Percentiles rank a stretch among this genome's conserved stretches.
phyloP scores from a whole-genome alignment of 2,888 invertebrate genomes.

The Thera obeliscata region DNA sequence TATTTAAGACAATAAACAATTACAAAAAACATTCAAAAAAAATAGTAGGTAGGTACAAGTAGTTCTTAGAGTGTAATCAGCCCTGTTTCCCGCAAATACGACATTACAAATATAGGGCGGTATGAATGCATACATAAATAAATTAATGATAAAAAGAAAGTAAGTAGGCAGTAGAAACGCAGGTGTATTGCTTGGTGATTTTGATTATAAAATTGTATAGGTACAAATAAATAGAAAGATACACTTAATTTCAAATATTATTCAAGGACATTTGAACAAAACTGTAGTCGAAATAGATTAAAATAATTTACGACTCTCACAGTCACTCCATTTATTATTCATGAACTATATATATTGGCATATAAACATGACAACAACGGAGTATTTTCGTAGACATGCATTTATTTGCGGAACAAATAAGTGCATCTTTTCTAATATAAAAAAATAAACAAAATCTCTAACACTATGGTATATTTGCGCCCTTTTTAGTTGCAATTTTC shows the following conservation, averaged over 20 bases:
- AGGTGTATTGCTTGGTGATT: no score
- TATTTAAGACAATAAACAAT: not conserved
- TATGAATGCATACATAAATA: not conserved
- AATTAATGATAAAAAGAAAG: not conserved
- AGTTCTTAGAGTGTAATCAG: no score
- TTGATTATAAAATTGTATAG: no score
- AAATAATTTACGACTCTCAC: slow-evolving; percentile 38
- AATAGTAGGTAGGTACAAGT: not conserved
- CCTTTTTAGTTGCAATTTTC: no score
- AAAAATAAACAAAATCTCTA: no score
- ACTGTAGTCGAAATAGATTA: slow-evolving; percentile 21
- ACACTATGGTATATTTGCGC: no score
- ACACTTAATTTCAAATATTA: no score
- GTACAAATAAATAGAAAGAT: no score
- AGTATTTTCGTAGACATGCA: slow-evolving; percentile 17
- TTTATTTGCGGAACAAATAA: slow-evolving; percentile 14
- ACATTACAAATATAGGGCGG: no score
- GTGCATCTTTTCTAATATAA: not conserved
- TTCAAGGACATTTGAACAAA: slow-evolving; percentile 21
- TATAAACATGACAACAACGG: slow-evolving; percentile 37
- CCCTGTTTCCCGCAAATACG: no score
- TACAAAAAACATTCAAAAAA: not conserved
- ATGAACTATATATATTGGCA: slow-evolving; percentile 40
- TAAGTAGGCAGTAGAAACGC: not conserved
- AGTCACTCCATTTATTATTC: slow-evolving; percentile 37